Base-by-base conservation (phyloP, 2,797 vertebrate genomes). In the Hydrocynus forskahlii region DNA sequence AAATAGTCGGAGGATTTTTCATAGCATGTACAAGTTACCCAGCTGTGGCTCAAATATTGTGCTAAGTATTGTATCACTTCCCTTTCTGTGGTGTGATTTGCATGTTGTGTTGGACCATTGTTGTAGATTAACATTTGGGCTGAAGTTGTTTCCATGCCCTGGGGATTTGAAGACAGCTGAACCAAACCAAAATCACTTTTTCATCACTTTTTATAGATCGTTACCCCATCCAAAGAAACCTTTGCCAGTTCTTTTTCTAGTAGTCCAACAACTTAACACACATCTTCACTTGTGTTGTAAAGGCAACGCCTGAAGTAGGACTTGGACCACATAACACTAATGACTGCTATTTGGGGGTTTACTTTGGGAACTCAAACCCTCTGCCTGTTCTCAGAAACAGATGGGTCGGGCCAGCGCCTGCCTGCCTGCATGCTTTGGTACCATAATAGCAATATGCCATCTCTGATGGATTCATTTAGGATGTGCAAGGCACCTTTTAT, bases 401-500 rank as follows among this genome's bases (percentile, higher is more conserved):
- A n/a, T 55, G 52, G 54, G 52, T n/a, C 29, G 16, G 43, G 66
- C 17, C 66, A 50, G 68, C 1, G 29, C 48, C n/a, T 14, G 68
- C 23, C 43, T 50, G 67, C 23, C 45, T 52, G 68, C 21, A 17
- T 52, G 43, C 25, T 54, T 19, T 23, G 48, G 45, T 48, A 2
- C 23, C 52, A 50, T 70, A 25, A 23, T 23, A 71, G 23, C 19
- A 52, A 71, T 16, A 17, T 29, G 1, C 16, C 19, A 17, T 72
- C 68, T 72, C 52, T 45, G 66, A 45, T 68, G 66, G 55, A 55
- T 57, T 57, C 8, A 17, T 55, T 73, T 35, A 55, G 17, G 8
- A 7, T 40, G 25, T 35, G 57, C 70, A 73, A 21, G 38, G 70
- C 52, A 38, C 25, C 16, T 73, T 73, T 73, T 57, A 35, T 72